Evolutionary conservation across 2,113 vertebrate genomes (phyloP).

Genomic region (Heteronetta atricapilla): DNA sequence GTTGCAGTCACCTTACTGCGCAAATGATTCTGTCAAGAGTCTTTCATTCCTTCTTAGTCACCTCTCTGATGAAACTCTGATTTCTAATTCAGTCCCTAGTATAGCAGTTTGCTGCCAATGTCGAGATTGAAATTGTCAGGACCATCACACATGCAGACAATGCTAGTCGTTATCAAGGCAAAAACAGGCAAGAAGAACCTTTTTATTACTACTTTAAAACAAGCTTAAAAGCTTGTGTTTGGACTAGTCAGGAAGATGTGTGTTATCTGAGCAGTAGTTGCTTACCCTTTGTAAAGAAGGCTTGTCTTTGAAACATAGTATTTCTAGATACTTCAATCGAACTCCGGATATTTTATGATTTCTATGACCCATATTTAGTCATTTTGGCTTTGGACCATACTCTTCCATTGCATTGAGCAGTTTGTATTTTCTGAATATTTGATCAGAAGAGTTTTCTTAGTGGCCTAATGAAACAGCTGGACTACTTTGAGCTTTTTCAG

Average conservation of each 20-base stretch:
- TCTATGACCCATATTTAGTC: background rate
- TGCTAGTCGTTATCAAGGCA: background rate
- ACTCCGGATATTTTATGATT: no score
- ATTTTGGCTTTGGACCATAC: background rate
- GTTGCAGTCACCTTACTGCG: background rate
- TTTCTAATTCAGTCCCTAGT: background rate
- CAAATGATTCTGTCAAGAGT: background rate
- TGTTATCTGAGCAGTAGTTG: background rate
- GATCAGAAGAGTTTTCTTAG: background rate
- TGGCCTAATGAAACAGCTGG: background rate
- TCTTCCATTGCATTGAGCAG: background rate
- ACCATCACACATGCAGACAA: background rate
- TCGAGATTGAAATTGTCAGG: background rate
- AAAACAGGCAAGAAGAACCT: background rate
- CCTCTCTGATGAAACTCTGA: background rate
- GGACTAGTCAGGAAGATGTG: rapidly evolving
- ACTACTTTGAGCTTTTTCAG: background rate
- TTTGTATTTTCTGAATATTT: background rate
- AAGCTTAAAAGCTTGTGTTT: background rate
- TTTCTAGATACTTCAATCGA: background rate
- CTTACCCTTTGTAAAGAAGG: background rate
- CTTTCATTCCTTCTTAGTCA: background rate
- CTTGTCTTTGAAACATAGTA: background rate
- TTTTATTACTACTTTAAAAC: background rate
- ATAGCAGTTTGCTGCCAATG: background rate